Evolutionary conservation across 2,113 vertebrate genomes (phyloP).

Genomic region (Steatornis caripensis): DNA sequence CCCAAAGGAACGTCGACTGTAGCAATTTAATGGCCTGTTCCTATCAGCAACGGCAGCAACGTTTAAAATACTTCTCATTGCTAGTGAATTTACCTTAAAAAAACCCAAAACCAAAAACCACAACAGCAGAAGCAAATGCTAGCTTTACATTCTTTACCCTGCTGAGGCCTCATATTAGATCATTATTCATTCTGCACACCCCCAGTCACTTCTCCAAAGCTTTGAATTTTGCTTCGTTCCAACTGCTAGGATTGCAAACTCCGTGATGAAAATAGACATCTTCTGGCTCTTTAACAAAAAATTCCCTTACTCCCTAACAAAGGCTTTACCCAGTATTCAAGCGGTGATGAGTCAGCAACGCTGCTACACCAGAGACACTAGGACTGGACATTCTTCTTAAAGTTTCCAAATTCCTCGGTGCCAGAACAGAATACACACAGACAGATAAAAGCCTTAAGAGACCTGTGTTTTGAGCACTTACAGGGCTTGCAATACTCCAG

Average conservation of each 20-base stretch:
- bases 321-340: not conserved
- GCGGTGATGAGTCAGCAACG: not conserved
- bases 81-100: conserved; percentile 27
- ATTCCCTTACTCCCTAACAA: not conserved
- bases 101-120: no score
- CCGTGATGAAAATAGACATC: not conserved
- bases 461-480: not conserved
- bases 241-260: conserved; percentile 2
- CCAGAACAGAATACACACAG: not conserved
- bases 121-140: conserved; percentile 1
- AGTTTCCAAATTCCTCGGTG: not conserved
- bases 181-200: conserved; percentile 33
- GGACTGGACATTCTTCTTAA: not conserved
- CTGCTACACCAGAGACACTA: not conserved
- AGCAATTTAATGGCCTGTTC: conserved; percentile 45
- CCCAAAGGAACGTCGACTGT: conserved; percentile 46
- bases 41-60: conserved; percentile 41
- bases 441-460: not conserved
- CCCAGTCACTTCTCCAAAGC: conserved; percentile 11
- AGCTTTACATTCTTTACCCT: conserved; percentile 44
- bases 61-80: conserved; percentile 39
- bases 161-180: conserved; percentile 48
- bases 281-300: not conserved
- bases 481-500: not conserved
- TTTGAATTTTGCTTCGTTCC: conserved; percentile 21